Percentiles rank a stretch among this genome's conserved stretches.
Conservation (phyloP, 92 coral and sea anemone species). For the Porites lobata region DNA sequence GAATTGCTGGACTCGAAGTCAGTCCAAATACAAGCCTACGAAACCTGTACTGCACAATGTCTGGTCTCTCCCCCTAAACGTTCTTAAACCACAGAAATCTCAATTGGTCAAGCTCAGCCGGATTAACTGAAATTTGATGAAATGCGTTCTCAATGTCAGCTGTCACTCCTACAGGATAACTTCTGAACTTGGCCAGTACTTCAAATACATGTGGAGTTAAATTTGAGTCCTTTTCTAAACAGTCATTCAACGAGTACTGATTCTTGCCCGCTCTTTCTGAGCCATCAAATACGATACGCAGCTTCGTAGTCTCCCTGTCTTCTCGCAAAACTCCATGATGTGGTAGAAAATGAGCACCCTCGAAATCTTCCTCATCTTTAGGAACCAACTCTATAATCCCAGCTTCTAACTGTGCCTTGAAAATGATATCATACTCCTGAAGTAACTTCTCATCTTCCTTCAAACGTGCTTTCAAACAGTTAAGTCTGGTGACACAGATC, state of each 20-base stretch:
- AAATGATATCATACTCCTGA: constrained; percentile 23
- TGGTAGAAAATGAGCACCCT: too few relatives aligned
- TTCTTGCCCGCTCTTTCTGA: too few relatives aligned
- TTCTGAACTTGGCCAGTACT: constrained; percentile 12
- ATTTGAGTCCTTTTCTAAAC: constrained; percentile 21
- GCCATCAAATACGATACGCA: too few relatives aligned
- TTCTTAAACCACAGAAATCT: too few relatives aligned
- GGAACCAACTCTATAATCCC: too few relatives aligned
- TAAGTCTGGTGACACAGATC: not conserved
- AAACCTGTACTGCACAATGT: constrained; percentile 10
- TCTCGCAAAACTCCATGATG: too few relatives aligned
- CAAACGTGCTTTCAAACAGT: constrained; percentile 2
- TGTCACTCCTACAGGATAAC: constrained; percentile 7
- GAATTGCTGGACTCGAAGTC: not conserved
- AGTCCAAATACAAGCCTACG: constrained; percentile 60
- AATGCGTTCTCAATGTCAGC: not conserved
- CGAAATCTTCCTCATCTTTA: too few relatives aligned
- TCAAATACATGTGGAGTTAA: constrained; percentile 19
- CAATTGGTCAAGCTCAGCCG: not conserved
- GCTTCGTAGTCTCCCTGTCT: too few relatives aligned
- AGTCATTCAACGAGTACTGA: not conserved
- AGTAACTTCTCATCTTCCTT: constrained; percentile 9
- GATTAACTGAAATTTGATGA: constrained; percentile 19
- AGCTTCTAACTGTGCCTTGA: constrained; percentile 9
- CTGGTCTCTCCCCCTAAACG: too few relatives aligned